Evolutionary conservation across 2,888 invertebrate genomes (phyloP).

Genomic region (Caenorhabditis sp.): DNA sequence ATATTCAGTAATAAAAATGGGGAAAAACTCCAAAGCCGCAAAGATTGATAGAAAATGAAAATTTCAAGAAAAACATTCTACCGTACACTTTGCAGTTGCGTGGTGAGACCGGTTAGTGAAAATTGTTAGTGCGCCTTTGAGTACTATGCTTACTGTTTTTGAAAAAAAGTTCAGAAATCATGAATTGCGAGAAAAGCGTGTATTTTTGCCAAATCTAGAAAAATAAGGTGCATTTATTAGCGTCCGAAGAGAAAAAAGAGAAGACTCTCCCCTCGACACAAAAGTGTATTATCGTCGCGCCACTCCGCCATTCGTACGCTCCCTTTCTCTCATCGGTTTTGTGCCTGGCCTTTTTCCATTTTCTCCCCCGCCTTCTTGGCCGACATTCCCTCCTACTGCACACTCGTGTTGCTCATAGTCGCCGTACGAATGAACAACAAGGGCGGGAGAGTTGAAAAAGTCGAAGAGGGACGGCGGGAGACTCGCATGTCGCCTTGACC

Average conservation of each 20-base stretch:
- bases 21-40: too few relatives aligned
- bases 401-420: constrained; percentile 15
- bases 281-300: constrained; percentile 49
- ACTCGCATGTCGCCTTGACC: background rate
- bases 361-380: constrained; percentile 24
- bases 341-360: constrained; percentile 17
- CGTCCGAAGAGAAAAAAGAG: constrained; percentile 15
- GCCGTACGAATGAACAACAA: constrained; percentile 5
- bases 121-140: background rate
- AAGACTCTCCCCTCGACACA: constrained; percentile 30
- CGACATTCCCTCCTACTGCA: constrained; percentile 1
- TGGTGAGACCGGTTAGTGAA: background rate
- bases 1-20: background rate
- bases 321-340: constrained; percentile 18
- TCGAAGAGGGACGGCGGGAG: background rate
- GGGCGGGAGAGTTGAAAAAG: too few relatives aligned
- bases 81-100: background rate
- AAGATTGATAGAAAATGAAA: too few relatives aligned
- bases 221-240: constrained; percentile 10
- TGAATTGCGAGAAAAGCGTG: background rate
- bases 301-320: constrained; percentile 26
- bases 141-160: background rate
- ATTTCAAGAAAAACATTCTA: background rate
- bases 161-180: too few relatives aligned
- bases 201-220: background rate